Evolutionary conservation across 2,113 vertebrate species (phyloP).

Genomic region (Sisor rabdophorus): DNA sequence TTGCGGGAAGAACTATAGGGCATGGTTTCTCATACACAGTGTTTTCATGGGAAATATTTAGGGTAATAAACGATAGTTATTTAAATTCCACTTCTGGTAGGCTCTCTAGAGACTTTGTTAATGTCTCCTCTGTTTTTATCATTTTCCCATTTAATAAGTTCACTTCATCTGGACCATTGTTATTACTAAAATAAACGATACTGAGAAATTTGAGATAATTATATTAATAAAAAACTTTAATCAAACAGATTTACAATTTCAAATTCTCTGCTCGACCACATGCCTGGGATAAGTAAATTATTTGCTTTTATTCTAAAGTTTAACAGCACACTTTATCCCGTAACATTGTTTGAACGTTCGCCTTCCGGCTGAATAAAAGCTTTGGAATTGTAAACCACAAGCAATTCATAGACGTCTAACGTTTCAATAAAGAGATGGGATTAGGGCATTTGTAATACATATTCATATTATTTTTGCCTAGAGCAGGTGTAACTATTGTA

Average conservation of each 20-base stretch:
- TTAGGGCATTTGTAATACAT: conserved; percentile 40
- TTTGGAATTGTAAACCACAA: conserved; percentile 40
- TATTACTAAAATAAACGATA: neutral
- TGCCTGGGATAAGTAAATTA: neutral
- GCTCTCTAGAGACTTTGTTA: neutral
- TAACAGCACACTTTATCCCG: neutral
- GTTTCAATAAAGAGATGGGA: conserved; percentile 47
- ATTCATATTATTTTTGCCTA: conserved; percentile 38
- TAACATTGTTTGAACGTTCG: conserved; percentile 4
- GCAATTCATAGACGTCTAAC: conserved; percentile 52
- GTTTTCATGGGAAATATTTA: neutral
- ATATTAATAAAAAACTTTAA: neutral
- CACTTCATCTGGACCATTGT: neutral
- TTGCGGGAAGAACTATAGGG: neutral
- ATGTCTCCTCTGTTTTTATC: neutral
- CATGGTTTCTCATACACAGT: neutral
- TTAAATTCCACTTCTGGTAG: neutral
- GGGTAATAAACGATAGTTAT: neutral
- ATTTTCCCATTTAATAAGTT: neutral
- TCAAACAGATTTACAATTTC: neutral
- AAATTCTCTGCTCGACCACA: no score
- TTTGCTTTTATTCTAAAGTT: neutral
- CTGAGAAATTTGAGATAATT: neutral
- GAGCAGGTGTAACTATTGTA: conserved; percentile 42
- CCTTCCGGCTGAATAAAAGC: conserved; percentile 30